Conservation (phyloP, 2,797 vertebrate genomes). For the Poecilia picta region DNA sequence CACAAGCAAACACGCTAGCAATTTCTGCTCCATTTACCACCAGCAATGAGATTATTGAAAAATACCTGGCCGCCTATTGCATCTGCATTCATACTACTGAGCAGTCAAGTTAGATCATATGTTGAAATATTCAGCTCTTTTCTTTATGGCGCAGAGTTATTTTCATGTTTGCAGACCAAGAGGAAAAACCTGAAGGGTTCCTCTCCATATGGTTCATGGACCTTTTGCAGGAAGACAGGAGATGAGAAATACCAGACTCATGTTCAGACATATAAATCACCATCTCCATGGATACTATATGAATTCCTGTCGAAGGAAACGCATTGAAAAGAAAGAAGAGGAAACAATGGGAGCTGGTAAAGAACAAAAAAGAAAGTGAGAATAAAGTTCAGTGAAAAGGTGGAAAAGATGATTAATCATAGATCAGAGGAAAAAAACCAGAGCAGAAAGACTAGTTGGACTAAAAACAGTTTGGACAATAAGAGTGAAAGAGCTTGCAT, state of each 20-base stretch:
- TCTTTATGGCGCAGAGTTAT: background rate
- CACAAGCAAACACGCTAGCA: slow-evolving; percentile 19
- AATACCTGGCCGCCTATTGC: slow-evolving; percentile 5
- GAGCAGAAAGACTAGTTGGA: slow-evolving; percentile 8
- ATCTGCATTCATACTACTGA: slow-evolving; percentile 11
- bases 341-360: background rate
- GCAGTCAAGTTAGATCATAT: slow-evolving; percentile 12
- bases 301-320: slow-evolving; percentile 36
- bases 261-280: slow-evolving; percentile 46
- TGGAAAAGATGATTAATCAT: background rate
- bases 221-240: slow-evolving; percentile 41
- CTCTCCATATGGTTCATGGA: slow-evolving; percentile 33
- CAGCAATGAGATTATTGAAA: slow-evolving; percentile 18
- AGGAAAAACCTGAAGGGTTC: slow-evolving; percentile 18
- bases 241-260: slow-evolving; percentile 69
- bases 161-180: slow-evolving; percentile 22
- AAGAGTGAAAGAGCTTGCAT: slow-evolving; percentile 42
- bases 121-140: slow-evolving; percentile 12
- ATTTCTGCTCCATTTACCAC: slow-evolving; percentile 21
- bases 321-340: slow-evolving; percentile 13
- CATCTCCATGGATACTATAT: slow-evolving; percentile 43
- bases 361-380: slow-evolving; percentile 13
- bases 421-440: slow-evolving; percentile 3
- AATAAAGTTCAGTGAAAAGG: slow-evolving; percentile 12
- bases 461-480: slow-evolving; percentile 17